Base-by-base conservation (phyloP, 1,140 invertebrate genomes). In the Hermetia illucens region DNA sequence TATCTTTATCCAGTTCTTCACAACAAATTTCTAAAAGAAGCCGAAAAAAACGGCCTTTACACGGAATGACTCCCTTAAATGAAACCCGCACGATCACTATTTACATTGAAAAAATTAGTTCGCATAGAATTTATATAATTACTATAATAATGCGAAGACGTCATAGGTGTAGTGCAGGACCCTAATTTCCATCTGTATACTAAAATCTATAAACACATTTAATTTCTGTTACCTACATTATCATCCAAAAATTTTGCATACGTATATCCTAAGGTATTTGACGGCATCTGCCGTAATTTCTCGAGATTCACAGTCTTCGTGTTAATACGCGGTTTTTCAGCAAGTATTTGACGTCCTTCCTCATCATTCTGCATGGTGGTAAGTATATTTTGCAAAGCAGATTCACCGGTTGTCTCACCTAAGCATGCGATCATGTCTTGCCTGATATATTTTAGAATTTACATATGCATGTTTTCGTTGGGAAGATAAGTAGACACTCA, bases 341-440 rank as follows among this genome's bases (percentile, higher is more conserved):
- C 55, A 20, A 93, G 60, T 44, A 93, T 86, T 43, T 74, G 62
- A 19, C 55, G 53, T 12, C 88, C 85, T 65, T 87, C 82, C 17
- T 64, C 51, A 49, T 71, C 66, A 27, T 46, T 38, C 50, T 63
- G 49, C 65, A 68, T 68, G 15, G 65, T 70, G 27, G 64, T 59
- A 21, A 71, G 43, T 73, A 91, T 85, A 55, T 75, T 72, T 41
- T 64, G 51, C 1, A 92, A 64, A 6, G 87, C 82, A 24, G 48
- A 47, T 45, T 71, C 61, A 1, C 88, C 88, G 3, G 87, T 89
- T 0, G 85, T 82, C 67, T 96, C 92, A 4, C 89, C 90, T 38
- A 95, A 68, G 45, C 86, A 83, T 24, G 89, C 87, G 48, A 97
- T 87, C 87, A 94, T 90, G 59, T 97, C 91, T n/a, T 70, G 77